Base-by-base conservation (phyloP, 2,888 invertebrate species). In the Oeneis ivallda region DNA sequence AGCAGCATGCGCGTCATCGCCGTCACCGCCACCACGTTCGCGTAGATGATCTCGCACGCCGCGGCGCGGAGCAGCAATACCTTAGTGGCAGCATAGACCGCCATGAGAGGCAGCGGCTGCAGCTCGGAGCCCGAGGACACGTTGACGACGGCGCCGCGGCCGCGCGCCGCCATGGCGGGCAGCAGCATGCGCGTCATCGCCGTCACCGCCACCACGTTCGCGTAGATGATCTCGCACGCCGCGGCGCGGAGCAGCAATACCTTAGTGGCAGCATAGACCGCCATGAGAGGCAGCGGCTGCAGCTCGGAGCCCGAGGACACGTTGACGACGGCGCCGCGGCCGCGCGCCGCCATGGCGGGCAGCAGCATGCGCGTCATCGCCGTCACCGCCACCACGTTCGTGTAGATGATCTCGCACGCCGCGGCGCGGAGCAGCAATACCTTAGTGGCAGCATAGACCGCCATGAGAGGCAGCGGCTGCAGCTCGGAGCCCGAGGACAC, bases 51-150 rank as follows among this genome's bases (percentile, higher is more conserved):
- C 79, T 97, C 95, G 96, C 96, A 96, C 2, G 96, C 82, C 71
- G 95, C 94, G 70, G 94, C 82, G 68, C 94, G 93, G 0, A 96
- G 94, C 1, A 96, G 93, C 76, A 9, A 5, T 81, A 95, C 96
- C 93, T 98, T 98, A 2, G 96, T 95, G 1, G 98, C 98, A 0
- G 96, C 96, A 83, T 98, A 98, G 0, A 97, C 95, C 0, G 97
- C 94, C 96, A 98, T 96, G 58, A 97, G 89, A 0, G 98, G 98
- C 68, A 97, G 84, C 0, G 98, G 97, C 80, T 96, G 96, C 62
- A 96, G 87, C 82, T 97, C 97, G 0, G 98, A 95, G 3, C 96
- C 96, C 0, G 98, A 98, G 0, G 98, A 97, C 26, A 98, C 93
- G 81, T 98, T 98, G 26, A 98, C 96, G 58, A 98, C 94, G 0